Evolutionary conservation across 1,140 invertebrate species (phyloP).

Genomic region (Drosophila eugracilis): DNA sequence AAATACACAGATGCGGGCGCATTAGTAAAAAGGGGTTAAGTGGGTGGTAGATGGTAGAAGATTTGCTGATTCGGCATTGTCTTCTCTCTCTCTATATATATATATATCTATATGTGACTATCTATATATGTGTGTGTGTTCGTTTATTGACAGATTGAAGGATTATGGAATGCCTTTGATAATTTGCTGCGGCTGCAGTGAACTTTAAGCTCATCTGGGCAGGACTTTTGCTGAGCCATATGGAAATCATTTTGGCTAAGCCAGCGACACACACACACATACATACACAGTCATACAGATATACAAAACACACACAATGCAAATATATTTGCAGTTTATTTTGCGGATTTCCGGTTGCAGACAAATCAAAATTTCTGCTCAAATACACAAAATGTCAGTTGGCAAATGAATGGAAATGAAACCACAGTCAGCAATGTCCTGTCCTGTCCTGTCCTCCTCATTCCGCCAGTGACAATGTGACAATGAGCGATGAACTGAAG

Average conservation of each 20-base stretch:
- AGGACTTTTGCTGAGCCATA: slow-evolving; percentile 37
- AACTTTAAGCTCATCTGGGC: slow-evolving; percentile 64
- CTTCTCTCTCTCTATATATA: slow-evolving; percentile 1
- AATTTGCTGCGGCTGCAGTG: slow-evolving; percentile 52
- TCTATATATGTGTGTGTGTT: slow-evolving; percentile 36
- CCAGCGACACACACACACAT: slow-evolving; percentile 31
- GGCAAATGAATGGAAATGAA: slow-evolving; percentile 74
- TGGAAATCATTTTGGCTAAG: slow-evolving; percentile 47
- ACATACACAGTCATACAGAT: slow-evolving; percentile 20
- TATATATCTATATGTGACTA: background rate
- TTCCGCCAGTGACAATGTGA: slow-evolving; percentile 62
- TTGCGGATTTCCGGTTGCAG: slow-evolving; percentile 80
- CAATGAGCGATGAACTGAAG: slow-evolving; percentile 73
- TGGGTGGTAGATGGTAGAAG: slow-evolving; percentile 8
- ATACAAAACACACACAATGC: slow-evolving; percentile 32
- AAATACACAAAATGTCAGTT: slow-evolving; percentile 71
- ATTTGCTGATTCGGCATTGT: slow-evolving; percentile 65
- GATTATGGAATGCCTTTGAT: slow-evolving; percentile 76
- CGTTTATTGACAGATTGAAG: slow-evolving; percentile 79
- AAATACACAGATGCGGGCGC: slow-evolving; percentile 48
- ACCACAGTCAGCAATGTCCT: slow-evolving; percentile 55
- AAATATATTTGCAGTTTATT: slow-evolving; percentile 80
- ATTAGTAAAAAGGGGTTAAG: slow-evolving; percentile 13
- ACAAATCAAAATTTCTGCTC: slow-evolving; percentile 81
- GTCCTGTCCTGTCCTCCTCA: slow-evolving; percentile 17